Conservation (phyloP, 2,113 vertebrate species). For the Centropristis striata region DNA sequence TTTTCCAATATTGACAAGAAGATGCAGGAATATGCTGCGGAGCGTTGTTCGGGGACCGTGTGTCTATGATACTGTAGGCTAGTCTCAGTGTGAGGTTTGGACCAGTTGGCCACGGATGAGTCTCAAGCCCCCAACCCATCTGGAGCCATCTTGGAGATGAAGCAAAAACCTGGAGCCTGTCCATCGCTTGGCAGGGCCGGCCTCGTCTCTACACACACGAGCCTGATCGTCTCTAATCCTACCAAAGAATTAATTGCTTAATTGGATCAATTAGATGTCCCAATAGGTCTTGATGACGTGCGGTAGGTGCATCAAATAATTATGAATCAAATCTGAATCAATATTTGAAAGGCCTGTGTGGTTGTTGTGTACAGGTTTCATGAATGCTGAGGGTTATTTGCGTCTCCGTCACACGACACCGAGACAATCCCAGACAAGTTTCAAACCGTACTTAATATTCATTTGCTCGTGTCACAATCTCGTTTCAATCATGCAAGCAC, state of each 20-base stretch:
- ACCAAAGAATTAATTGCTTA: conserved; percentile 81
- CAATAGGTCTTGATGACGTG: conserved; percentile 68
- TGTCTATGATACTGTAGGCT: conserved; percentile 59
- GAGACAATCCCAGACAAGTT: conserved; percentile 40
- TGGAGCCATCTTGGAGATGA: conserved; percentile 78
- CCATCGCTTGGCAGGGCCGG: conserved; percentile 78
- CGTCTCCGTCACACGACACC: conserved; percentile 2
- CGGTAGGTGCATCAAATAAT: conserved; percentile 53
- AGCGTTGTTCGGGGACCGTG: conserved; percentile 38
- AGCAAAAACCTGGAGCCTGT: conserved; percentile 78
- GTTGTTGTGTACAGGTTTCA: conserved; percentile 25
- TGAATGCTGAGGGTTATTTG: conserved; percentile 24
- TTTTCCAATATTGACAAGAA: conserved; percentile 35
- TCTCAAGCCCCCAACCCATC: conserved; percentile 78
- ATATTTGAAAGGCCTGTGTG: conserved; percentile 19
- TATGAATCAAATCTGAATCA: conserved; percentile 33
- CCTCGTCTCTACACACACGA: conserved; percentile 56
- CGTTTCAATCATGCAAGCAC: conserved; percentile 58
- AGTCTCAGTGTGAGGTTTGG: conserved; percentile 70
- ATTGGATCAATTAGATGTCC: conserved; percentile 83
- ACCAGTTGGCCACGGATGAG: conserved; percentile 77
- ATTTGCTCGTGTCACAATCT: conserved; percentile 47
- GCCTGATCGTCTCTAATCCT: conserved; percentile 77
- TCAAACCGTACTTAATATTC: conserved; percentile 56
- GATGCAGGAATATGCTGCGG: conserved; percentile 3